phyloP scores from a whole-genome alignment of 2,113 vertebrate species.

The Poeciliopsis prolifica region DNA sequence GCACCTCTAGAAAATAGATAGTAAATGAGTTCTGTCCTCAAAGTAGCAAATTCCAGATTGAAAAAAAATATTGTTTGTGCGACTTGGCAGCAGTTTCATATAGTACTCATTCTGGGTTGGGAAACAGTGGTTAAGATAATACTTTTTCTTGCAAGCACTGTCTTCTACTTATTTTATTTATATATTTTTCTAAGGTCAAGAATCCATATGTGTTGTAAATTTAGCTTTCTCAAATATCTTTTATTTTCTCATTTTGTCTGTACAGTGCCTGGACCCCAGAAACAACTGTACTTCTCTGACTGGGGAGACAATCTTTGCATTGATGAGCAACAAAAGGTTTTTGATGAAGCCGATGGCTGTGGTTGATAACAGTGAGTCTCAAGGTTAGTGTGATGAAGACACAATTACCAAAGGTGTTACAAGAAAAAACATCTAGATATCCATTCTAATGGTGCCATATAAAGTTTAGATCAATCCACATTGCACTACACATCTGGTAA shows the following conservation, averaged over 20 bases:
- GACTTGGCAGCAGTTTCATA: neutral
- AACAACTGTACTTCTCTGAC: constrained; percentile 83
- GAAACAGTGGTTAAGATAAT: too few relatives aligned
- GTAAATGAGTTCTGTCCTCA: neutral
- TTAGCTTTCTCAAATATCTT: neutral
- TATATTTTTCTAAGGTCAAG: neutral
- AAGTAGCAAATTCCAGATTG: neutral
- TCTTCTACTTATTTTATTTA: neutral
- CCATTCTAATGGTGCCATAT: constrained; percentile 5
- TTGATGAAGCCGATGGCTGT: constrained; percentile 87
- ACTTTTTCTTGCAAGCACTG: neutral
- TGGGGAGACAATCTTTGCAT: constrained; percentile 81
- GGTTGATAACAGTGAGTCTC: constrained; percentile 37
- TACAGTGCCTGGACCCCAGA: constrained; percentile 84
- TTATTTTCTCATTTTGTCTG: neutral
- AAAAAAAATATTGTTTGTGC: neutral
- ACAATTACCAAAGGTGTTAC: neutral
- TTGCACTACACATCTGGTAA: constrained; percentile 59
- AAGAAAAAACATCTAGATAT: neutral
- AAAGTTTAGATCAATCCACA: constrained; percentile 35
- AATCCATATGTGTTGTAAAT: neutral
- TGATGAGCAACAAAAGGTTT: constrained; percentile 88
- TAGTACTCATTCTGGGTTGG: neutral
- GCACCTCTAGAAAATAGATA: neutral
- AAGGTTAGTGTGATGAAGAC: constrained; percentile 33